These are phyloP conservation scores for Zosterops lateralis DNA, from an alignment of 2,113 vertebrate species.

Conservation along the genomic window DNA sequence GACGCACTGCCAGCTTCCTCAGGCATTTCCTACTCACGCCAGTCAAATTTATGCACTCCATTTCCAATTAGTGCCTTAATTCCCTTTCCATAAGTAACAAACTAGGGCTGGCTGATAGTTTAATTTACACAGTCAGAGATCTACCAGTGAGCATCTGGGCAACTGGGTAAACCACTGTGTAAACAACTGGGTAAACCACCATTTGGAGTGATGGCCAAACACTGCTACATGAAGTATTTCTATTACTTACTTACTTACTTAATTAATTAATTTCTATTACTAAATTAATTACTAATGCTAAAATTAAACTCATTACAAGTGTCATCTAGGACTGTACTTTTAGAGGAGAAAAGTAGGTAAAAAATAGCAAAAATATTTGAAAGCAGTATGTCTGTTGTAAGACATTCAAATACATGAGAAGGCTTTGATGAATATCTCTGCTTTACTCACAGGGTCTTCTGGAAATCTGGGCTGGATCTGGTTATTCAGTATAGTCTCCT, in stretches of 20 bases:
- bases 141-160: not conserved
- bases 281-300: too few species aligned
- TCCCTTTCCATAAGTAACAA: not conserved
- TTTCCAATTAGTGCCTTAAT: not conserved
- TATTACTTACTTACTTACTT: not conserved
- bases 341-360: not conserved
- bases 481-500: not conserved
- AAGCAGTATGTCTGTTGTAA: not conserved
- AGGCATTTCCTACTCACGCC: not conserved
- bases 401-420: not conserved
- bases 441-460: not conserved
- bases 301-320: not conserved
- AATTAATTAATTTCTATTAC: too few species aligned
- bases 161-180: not conserved
- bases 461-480: not conserved
- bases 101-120: not conserved
- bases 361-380: not conserved
- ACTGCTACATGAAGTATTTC: not conserved
- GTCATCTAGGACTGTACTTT: not conserved
- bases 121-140: not conserved
- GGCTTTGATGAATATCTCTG: not conserved
- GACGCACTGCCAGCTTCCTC: not conserved
- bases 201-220: not conserved
- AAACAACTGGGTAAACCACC: not conserved
- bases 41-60: not conserved